phyloP scores from a whole-genome alignment of 2,113 vertebrate genomes.

The Gambusia holbrooki region DNA sequence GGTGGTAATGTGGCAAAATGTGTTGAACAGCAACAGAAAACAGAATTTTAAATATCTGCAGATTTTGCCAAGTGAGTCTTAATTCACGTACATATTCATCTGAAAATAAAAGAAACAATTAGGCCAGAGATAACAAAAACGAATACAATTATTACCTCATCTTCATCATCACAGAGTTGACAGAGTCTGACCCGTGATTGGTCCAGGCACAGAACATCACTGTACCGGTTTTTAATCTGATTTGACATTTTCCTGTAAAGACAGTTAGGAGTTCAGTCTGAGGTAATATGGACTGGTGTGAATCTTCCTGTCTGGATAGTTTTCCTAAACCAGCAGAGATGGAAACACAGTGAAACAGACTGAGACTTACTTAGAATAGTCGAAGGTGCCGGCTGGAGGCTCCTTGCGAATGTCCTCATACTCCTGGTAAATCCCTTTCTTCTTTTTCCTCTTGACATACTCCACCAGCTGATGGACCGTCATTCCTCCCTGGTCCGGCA shows the following conservation, averaged over 20 bases:
- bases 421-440: constrained; percentile 84
- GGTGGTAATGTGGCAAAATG: too few relatives aligned
- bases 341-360: background rate
- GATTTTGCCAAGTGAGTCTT: too few relatives aligned
- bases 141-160: constrained; percentile 72
- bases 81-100: background rate
- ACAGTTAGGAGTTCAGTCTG: background rate
- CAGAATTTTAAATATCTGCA: too few relatives aligned
- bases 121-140: background rate
- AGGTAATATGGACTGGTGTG: background rate
- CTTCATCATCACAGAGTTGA: constrained; percentile 74
- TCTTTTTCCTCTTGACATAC: constrained; percentile 80
- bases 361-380: constrained; percentile 81
- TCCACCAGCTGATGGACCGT: constrained; percentile 75
- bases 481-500: constrained; percentile 81
- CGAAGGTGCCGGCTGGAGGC: constrained; percentile 79
- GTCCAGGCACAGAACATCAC: constrained; percentile 84
- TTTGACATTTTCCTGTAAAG: constrained; percentile 78
- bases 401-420: constrained; percentile 85
- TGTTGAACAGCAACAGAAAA: too few relatives aligned
- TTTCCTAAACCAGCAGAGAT: background rate
- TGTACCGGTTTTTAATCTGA: constrained; percentile 86
- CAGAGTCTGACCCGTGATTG: constrained; percentile 81
- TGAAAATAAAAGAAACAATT: background rate
- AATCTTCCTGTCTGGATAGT: background rate